These are phyloP conservation scores for Apteryx owenii DNA, from an alignment of 2,113 vertebrate species.

Conservation along the genomic window DNA sequence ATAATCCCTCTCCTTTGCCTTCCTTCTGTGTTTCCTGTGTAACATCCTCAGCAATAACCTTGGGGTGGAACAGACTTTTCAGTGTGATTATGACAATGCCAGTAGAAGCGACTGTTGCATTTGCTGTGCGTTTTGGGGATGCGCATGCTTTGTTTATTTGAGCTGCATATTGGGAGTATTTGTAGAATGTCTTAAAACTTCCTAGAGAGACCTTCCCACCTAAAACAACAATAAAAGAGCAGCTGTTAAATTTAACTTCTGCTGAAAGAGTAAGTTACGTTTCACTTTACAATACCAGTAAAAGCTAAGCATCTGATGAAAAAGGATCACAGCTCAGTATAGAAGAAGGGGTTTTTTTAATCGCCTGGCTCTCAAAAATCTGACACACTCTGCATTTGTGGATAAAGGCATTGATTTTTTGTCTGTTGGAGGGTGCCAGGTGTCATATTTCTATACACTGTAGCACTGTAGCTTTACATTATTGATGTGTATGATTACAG, in stretches of 20 bases:
- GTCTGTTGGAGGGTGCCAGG: not conserved
- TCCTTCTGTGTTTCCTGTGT: not conserved
- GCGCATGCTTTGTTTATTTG: not conserved
- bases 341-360: not conserved
- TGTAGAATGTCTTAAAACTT: slow-evolving; percentile 39
- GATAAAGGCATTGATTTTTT: not conserved
- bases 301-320: not conserved
- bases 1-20: not conserved
- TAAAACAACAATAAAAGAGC: slow-evolving; percentile 29
- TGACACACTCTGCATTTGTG: not conserved
- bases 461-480: not conserved
- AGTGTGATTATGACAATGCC: not conserved
- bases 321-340: not conserved
- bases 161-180: slow-evolving; percentile 2
- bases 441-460: not conserved
- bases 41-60: not conserved
- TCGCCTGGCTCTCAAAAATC: not conserved
- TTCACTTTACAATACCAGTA: slow-evolving; percentile 42
- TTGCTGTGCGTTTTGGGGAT: not conserved
- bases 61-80: not conserved
- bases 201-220: not conserved
- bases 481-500: not conserved
- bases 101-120: not conserved
- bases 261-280: slow-evolving; percentile 13
- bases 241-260: slow-evolving; percentile 63